Percentiles rank a stretch among this genome's conserved stretches.
phyloP scores from a whole-genome alignment of 2,888 invertebrate genomes.

The Athetis lepigone region DNA sequence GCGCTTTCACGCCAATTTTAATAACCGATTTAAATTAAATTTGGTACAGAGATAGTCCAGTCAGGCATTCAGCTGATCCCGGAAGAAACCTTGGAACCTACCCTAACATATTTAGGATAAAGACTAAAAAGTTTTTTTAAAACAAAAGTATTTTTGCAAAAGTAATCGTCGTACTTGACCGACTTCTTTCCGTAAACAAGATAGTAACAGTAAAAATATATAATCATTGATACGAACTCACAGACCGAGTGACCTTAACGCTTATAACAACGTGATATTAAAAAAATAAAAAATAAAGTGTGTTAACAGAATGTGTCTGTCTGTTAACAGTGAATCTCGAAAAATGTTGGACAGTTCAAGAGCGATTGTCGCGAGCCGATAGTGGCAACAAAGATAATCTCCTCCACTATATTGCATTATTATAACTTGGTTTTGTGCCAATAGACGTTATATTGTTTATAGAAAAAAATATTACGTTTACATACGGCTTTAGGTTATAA shows the following conservation, averaged over 20 bases:
- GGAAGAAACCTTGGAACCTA: no score
- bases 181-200: slow-evolving; percentile 3
- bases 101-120: no score
- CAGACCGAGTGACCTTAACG: background rate
- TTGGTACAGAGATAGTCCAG: no score
- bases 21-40: no score
- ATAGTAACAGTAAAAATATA: background rate
- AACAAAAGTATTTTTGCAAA: background rate
- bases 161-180: slow-evolving; percentile 27
- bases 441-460: slow-evolving; percentile 17
- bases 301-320: background rate
- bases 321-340: slow-evolving; percentile 13
- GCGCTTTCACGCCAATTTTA: no score
- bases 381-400: slow-evolving; percentile 32
- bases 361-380: slow-evolving; percentile 29
- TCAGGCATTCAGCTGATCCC: no score
- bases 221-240: background rate
- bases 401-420: slow-evolving; percentile 16
- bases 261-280: slow-evolving; percentile 2
- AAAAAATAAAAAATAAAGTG: background rate
- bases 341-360: slow-evolving; percentile 24
- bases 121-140: no score
- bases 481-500: background rate
- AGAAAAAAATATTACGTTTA: slow-evolving; percentile 6
- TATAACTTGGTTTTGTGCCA: slow-evolving; percentile 44